Conservation (phyloP, 2,888 invertebrate genomes). For the Embidobia sp. region DNA sequence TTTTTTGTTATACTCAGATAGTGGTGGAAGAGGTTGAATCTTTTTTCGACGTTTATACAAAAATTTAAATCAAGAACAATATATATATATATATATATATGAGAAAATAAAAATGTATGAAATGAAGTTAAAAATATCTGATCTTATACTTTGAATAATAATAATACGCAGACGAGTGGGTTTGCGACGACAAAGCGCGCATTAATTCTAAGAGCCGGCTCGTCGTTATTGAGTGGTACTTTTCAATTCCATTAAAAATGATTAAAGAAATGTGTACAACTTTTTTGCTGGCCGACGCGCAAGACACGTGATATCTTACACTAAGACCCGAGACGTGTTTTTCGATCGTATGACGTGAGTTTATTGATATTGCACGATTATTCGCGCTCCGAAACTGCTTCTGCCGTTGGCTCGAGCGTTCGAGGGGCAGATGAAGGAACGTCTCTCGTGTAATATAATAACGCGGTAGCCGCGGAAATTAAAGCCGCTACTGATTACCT, state of each 20-base stretch:
- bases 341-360: not conserved
- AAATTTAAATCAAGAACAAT: too few relatives aligned
- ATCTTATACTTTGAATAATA: too few relatives aligned
- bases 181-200: too few relatives aligned
- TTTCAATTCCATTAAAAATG: not conserved
- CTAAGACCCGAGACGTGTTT: constrained; percentile 1
- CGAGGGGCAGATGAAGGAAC: constrained; percentile 51
- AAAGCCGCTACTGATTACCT: constrained; percentile 65
- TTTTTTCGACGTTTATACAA: too few relatives aligned
- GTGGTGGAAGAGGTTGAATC: too few relatives aligned
- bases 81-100: too few relatives aligned
- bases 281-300: not conserved
- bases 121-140: too few relatives aligned
- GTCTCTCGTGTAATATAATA: constrained; percentile 64
- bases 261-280: constrained; percentile 1
- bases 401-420: constrained; percentile 26
- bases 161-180: too few relatives aligned
- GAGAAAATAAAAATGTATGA: too few relatives aligned
- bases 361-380: constrained; percentile 64
- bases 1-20: too few relatives aligned
- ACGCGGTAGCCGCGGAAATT: constrained; percentile 66
- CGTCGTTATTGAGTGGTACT: too few relatives aligned
- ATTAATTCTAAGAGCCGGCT: too few relatives aligned
- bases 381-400: constrained; percentile 55
- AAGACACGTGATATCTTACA: constrained; percentile 7